A percentile compares a stretch with the other conserved stretches of the same genome.
These are phyloP conservation scores for Agelastica alni DNA, from an alignment of 2,888 invertebrate species.

Conservation along the genomic window DNA sequence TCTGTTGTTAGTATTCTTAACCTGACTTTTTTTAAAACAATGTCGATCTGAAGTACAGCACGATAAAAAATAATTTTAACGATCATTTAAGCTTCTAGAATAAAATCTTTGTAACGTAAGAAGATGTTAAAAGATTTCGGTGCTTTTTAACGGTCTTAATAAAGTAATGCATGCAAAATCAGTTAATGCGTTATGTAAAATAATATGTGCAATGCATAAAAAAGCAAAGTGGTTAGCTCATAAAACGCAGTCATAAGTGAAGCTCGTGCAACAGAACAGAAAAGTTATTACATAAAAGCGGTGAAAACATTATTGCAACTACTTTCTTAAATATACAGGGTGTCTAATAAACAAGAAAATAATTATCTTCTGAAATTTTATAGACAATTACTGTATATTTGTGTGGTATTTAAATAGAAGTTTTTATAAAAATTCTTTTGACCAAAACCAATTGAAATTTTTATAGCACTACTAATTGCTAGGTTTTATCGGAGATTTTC, in stretches of 20 bases:
- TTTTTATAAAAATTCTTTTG: slow-evolving; percentile 15
- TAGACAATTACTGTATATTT: slow-evolving; percentile 21
- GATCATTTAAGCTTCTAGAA: too few species aligned
- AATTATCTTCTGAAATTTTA: background rate
- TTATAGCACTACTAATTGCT: slow-evolving; percentile 33
- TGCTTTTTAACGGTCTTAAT: slow-evolving; percentile 14
- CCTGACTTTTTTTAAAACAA: too few species aligned
- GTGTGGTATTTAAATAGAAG: slow-evolving; percentile 10
- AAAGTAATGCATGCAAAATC: slow-evolving; percentile 11
- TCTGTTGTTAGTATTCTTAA: too few species aligned
- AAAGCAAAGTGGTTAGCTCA: slow-evolving; percentile 14
- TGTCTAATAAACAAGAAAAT: slow-evolving; percentile 16
- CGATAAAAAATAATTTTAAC: too few species aligned
- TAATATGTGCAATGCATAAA: slow-evolving; percentile 17
- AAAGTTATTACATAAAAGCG: slow-evolving; percentile 25
- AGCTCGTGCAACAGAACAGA: slow-evolving; percentile 22
- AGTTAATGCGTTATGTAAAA: slow-evolving; percentile 13
- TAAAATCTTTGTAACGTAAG: background rate
- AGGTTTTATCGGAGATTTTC: slow-evolving; percentile 25
- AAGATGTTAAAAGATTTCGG: slow-evolving; percentile 4
- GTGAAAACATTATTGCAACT: slow-evolving; percentile 27
- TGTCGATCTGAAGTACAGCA: too few species aligned
- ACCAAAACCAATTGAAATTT: slow-evolving; percentile 32
- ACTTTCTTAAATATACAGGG: slow-evolving; percentile 32
- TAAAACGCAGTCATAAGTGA: slow-evolving; percentile 21